Evolutionary conservation across 2,888 invertebrate species (phyloP).

Genomic region (Charanyca ferruginea): DNA sequence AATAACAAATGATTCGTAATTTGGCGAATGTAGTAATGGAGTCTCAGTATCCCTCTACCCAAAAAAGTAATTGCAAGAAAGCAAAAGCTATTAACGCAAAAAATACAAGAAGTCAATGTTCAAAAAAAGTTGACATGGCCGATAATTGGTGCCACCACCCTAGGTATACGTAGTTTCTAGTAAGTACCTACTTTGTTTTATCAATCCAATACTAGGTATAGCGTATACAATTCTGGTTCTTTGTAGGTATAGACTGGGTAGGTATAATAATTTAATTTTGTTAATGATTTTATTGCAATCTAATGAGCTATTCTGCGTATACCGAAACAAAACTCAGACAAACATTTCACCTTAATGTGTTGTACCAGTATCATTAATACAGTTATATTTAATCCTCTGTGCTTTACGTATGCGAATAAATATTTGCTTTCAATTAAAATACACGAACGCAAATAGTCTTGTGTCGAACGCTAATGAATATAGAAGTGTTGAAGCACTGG

Average conservation of each 20-base stretch:
- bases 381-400: slow-evolving; percentile 5
- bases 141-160: too few species aligned
- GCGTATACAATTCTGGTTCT: slow-evolving; percentile 2
- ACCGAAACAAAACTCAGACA: slow-evolving; percentile 10
- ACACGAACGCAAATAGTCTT: slow-evolving; percentile 21
- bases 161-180: slow-evolving; percentile 3
- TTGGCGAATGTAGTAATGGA: too few species aligned
- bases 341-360: background rate
- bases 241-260: too few species aligned
- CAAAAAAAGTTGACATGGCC: too few species aligned
- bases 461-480: slow-evolving; percentile 21
- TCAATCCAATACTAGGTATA: slow-evolving; percentile 1
- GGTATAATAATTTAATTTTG: slow-evolving; percentile 5
- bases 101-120: too few species aligned
- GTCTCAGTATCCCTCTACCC: too few species aligned
- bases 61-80: too few species aligned
- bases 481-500: slow-evolving; percentile 31
- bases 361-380: background rate
- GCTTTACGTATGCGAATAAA: slow-evolving; percentile 26
- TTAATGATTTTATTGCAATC: slow-evolving; percentile 4
- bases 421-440: slow-evolving; percentile 43
- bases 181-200: slow-evolving; percentile 12
- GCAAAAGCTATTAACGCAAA: too few species aligned
- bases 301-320: background rate
- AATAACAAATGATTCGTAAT: too few species aligned